phyloP scores from a whole-genome alignment of 2,888 invertebrate genomes.

The Scaptomyza polygonia region DNA sequence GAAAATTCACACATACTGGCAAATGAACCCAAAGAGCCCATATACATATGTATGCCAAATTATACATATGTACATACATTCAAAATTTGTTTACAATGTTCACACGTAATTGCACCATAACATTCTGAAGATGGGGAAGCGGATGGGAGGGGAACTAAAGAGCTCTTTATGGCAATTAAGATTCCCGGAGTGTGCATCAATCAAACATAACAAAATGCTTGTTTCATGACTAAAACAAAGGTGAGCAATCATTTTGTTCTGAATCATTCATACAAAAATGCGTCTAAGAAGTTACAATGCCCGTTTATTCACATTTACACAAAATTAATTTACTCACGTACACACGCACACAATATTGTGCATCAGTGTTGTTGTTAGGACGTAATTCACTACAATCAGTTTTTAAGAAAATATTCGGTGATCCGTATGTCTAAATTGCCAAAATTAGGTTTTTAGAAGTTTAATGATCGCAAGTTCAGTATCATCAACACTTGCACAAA shows the following conservation, averaged over 20 bases:
- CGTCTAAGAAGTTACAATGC: conserved; percentile 2
- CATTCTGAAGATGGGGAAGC: not conserved
- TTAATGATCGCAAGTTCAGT: not conserved
- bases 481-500: not conserved
- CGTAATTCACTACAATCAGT: not conserved
- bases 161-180: not conserved
- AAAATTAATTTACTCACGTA: conserved; percentile 11
- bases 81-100: not conserved
- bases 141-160: not conserved
- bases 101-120: not conserved
- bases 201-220: conserved; percentile 1
- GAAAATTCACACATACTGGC: not conserved
- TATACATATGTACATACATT: not conserved
- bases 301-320: conserved; percentile 6
- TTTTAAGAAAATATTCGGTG: not conserved
- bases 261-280: not conserved
- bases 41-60: not conserved
- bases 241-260: not conserved
- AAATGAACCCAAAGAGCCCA: not conserved
- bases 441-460: not conserved
- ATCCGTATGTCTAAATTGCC: not conserved
- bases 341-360: conserved; percentile 6
- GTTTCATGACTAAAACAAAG: not conserved
- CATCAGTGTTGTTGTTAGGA: conserved; percentile 10
- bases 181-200: no score